These are phyloP conservation scores for Erythrocebus patas DNA, from an alignment of 2,113 vertebrate genomes.

Conservation along the genomic window DNA sequence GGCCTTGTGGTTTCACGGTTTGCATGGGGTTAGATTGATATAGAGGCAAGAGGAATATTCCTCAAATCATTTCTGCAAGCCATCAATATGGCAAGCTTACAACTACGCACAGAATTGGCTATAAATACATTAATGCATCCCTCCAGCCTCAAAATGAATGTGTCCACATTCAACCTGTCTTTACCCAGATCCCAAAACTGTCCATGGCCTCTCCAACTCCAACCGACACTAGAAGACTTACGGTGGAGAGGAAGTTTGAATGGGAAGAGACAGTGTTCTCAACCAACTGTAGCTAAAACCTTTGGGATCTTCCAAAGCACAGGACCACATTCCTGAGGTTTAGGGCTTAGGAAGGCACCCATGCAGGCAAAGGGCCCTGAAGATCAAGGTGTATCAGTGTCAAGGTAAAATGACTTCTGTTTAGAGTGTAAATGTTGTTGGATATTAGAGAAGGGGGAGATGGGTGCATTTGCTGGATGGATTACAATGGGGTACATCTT, in stretches of 20 bases:
- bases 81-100: too few relatives aligned
- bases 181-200: neutral
- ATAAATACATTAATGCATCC: too few relatives aligned
- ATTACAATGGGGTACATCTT: neutral
- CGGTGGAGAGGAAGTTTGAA: neutral
- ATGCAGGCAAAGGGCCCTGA: accelerated
- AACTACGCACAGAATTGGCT: neutral
- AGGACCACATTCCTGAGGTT: neutral
- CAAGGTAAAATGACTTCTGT: neutral
- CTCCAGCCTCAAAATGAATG: neutral
- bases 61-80: neutral
- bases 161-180: too few relatives aligned
- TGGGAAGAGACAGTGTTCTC: neutral
- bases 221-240: neutral
- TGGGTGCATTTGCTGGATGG: too few relatives aligned
- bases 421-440: neutral
- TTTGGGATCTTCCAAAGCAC: neutral
- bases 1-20: neutral
- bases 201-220: neutral
- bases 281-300: neutral
- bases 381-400: neutral
- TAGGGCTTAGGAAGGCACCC: neutral
- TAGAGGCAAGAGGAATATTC: neutral
- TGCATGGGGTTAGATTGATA: neutral
- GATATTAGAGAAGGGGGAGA: neutral